Conservation (phyloP, 2,888 invertebrate species). For the Prosopocoilus inquinatus region DNA sequence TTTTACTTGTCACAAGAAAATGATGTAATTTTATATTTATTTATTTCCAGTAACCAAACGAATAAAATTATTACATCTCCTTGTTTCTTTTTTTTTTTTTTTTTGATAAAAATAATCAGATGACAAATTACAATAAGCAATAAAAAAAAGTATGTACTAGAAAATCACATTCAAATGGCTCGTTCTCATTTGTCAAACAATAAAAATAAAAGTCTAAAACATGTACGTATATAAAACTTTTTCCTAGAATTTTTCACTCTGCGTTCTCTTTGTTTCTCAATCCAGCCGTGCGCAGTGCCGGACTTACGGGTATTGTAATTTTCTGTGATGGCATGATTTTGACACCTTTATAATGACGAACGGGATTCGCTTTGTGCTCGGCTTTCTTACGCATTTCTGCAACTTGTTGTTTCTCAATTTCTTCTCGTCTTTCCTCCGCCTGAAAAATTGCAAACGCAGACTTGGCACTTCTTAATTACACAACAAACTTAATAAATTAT, state of each 20-base stretch:
- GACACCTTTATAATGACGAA: constrained; percentile 55
- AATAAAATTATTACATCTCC: no score
- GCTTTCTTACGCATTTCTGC: constrained; percentile 56
- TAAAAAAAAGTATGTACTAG: no score
- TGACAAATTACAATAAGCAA: no score
- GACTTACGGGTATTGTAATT: constrained; percentile 65
- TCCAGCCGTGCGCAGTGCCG: constrained; percentile 48
- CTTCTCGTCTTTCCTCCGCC: constrained; percentile 47
- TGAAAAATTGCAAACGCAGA: constrained; percentile 16
- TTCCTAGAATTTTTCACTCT: neutral
- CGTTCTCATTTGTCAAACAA: no score
- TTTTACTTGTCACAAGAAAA: no score
- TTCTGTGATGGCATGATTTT: constrained; percentile 56
- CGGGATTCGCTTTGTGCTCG: constrained; percentile 64
- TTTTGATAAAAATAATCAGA: no score
- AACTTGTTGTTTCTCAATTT: constrained; percentile 54
- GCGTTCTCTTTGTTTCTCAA: neutral
- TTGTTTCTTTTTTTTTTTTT: no score
- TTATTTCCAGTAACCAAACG: no score
- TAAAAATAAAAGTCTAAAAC: no score
- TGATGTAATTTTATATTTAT: no score
- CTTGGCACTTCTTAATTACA: neutral
- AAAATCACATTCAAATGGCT: no score
- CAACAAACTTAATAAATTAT: neutral
- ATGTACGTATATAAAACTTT: no score